Conservation (phyloP, 2,113 vertebrate species). For the Mirza zaza region DNA sequence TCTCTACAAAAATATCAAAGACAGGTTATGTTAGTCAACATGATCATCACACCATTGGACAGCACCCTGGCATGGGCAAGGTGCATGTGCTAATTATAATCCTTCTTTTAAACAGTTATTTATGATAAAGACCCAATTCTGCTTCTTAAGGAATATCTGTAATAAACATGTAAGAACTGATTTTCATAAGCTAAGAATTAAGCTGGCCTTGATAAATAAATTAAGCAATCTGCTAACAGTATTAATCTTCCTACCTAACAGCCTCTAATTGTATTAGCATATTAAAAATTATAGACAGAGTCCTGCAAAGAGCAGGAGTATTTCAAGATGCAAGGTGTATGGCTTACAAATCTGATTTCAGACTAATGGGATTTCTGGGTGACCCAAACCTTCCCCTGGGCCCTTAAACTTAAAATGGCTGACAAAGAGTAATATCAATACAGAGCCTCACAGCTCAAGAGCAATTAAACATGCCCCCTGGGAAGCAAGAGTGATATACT, state of each 20-base stretch:
- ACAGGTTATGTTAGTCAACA: not conserved
- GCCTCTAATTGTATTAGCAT: constrained; percentile 68
- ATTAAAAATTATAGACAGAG: constrained; percentile 75
- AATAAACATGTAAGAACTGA: constrained; percentile 9
- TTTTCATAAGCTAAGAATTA: constrained; percentile 63
- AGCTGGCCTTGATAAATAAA: constrained; percentile 70
- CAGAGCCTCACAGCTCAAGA: constrained; percentile 6
- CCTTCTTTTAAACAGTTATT: constrained; percentile 18
- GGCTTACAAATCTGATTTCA: constrained; percentile 77
- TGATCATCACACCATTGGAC: not conserved
- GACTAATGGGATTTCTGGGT: constrained; percentile 76
- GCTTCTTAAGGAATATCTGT: constrained; percentile 29
- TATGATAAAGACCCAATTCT: not conserved
- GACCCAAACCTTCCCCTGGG: constrained; percentile 55
- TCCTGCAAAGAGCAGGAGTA: constrained; percentile 53
- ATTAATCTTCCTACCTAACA: constrained; percentile 72
- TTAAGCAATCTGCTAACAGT: constrained; percentile 67
- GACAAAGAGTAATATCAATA: constrained; percentile 63
- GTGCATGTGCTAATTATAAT: not conserved
- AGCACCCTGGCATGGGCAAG: not conserved
- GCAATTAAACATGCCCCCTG: constrained; percentile 57
- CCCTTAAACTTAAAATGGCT: constrained; percentile 16
- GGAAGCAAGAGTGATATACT: not conserved
- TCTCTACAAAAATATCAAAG: constrained; percentile 83
- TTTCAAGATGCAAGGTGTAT: constrained; percentile 67